Evolutionary conservation across 2,888 invertebrate species (phyloP).

Genomic region (Oligia latruncula): DNA sequence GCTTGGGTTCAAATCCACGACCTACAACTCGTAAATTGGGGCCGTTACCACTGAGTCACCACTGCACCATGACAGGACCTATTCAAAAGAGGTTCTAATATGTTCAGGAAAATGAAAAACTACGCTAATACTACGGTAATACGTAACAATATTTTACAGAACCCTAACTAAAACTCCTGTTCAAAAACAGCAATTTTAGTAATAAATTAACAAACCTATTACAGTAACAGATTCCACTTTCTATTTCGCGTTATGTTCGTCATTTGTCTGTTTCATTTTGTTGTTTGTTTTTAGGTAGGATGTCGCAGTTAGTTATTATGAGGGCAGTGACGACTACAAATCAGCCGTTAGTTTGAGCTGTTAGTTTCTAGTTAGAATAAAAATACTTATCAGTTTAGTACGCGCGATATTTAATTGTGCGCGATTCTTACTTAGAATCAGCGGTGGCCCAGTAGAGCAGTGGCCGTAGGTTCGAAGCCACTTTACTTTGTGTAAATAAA

Average conservation of each 20-base stretch:
- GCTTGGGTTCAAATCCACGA: not conserved
- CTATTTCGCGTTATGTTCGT: slow-evolving; percentile 41
- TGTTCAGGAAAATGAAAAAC: not conserved
- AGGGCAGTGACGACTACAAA: slow-evolving; percentile 13
- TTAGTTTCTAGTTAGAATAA: not conserved
- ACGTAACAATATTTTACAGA: not conserved
- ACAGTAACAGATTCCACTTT: slow-evolving; percentile 59
- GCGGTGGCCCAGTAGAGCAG: not conserved
- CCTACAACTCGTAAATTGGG: too few species aligned
- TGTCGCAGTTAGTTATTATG: slow-evolving; percentile 39
- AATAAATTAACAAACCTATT: slow-evolving; percentile 54
- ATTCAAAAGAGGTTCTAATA: not conserved
- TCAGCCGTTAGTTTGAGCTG: not conserved
- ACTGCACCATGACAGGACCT: not conserved
- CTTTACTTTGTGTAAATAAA: not conserved
- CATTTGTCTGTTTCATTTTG: slow-evolving; percentile 57
- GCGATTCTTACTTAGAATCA: not conserved
- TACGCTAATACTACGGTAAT: too few species aligned
- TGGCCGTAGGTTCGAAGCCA: not conserved
- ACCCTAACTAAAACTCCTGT: not conserved
- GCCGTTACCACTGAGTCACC: too few species aligned
- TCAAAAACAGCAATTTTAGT: slow-evolving; percentile 21
- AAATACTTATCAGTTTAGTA: not conserved
- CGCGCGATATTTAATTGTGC: not conserved
- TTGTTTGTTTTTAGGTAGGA: slow-evolving; percentile 44